These are phyloP conservation scores for Aselliscus stoliczkanus DNA, from an alignment of 2,797 vertebrate genomes.

Conservation along the genomic window DNA sequence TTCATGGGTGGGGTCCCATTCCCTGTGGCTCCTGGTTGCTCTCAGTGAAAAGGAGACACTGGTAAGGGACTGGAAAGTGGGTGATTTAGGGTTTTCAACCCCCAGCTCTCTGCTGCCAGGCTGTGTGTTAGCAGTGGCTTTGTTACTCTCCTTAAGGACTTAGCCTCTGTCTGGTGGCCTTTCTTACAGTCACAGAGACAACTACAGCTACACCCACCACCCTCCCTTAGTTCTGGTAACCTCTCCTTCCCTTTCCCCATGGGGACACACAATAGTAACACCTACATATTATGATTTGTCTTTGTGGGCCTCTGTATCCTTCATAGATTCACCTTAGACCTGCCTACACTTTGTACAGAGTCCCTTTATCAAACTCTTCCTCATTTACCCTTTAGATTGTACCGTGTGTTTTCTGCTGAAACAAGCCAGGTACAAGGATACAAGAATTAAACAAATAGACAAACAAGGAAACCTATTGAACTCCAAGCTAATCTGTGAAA, in stretches of 20 bases:
- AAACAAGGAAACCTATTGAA: background rate
- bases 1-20: background rate
- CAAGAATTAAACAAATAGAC: no score
- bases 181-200: background rate
- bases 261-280: background rate
- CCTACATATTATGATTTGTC: background rate
- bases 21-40: background rate
- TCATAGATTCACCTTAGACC: background rate
- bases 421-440: background rate
- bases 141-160: background rate
- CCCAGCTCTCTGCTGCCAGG: background rate
- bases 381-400: background rate
- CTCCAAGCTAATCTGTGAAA: background rate
- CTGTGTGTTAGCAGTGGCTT: background rate
- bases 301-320: background rate
- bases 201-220: background rate
- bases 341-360: background rate
- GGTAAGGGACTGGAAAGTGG: background rate
- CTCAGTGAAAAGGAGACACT: background rate
- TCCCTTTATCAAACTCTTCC: background rate
- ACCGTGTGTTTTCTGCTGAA: background rate
- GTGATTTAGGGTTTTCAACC: background rate
- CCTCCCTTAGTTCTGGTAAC: background rate
- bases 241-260: background rate
- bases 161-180: background rate